Conservation (phyloP, 2,797 vertebrate species). For the Hypotaenidia okinawae region DNA sequence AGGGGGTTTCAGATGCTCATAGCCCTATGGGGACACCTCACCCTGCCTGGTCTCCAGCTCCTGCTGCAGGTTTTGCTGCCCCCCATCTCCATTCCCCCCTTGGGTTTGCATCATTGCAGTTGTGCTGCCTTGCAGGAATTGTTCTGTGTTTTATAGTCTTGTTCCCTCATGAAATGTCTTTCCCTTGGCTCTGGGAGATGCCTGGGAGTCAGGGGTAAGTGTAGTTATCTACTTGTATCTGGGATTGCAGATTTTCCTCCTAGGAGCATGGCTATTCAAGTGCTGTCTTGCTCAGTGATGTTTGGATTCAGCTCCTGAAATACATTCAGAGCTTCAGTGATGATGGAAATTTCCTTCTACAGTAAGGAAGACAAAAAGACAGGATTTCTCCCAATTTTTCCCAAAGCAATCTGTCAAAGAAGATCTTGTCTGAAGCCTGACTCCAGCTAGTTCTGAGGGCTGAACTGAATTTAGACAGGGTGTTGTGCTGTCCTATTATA, state of each 20-base stretch:
- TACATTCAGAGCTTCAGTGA: fast-evolving
- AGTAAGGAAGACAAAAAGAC: neutral
- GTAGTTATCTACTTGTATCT: neutral
- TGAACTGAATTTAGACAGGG: neutral
- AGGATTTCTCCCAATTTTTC: neutral
- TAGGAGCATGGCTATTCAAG: fast-evolving
- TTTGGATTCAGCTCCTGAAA: neutral
- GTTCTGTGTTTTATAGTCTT: neutral
- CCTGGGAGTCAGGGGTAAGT: neutral
- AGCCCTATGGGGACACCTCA: fast-evolving
- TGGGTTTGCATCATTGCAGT: fast-evolving
- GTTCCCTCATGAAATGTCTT: neutral
- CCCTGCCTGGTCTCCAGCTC: neutral
- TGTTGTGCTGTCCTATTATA: neutral
- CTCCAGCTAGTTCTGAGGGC: neutral
- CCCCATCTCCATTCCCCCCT: no score
- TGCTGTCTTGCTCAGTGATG: neutral
- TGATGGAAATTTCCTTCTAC: neutral
- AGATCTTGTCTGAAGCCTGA: neutral
- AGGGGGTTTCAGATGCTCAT: neutral
- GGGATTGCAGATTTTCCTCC: neutral
- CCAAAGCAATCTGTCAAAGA: neutral
- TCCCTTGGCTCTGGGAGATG: neutral
- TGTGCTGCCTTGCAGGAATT: neutral
- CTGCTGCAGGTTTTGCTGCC: neutral